A percentile compares a stretch with the other conserved stretches of the same genome.
Evolutionary conservation across 2,888 invertebrate genomes (phyloP).

Genomic region (Macaria notata): DNA sequence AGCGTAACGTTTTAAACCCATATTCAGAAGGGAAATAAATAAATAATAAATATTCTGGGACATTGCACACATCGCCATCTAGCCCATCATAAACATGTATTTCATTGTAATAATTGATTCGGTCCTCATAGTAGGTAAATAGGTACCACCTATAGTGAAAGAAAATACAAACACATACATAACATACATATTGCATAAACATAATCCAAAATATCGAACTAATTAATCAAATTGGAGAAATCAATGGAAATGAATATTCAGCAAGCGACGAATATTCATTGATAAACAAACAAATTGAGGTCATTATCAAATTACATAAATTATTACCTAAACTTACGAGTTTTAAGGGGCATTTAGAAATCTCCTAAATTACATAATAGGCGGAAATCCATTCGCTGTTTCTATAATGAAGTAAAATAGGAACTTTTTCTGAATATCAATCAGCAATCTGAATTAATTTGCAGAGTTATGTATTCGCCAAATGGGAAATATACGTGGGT

Average conservation of each 20-base stretch:
- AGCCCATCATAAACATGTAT: no score
- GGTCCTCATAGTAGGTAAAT: no score
- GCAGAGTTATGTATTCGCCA: no score
- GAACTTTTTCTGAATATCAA: slow-evolving; percentile 10
- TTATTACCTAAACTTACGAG: slow-evolving; percentile 8
- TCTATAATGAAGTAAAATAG: slow-evolving; percentile 19
- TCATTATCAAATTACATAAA: slow-evolving; percentile 20
- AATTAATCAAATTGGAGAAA: slow-evolving; percentile 9
- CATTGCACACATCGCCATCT: no score
- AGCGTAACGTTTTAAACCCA: no score
- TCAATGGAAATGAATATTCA: slow-evolving; percentile 7
- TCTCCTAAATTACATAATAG: slow-evolving; percentile 12
- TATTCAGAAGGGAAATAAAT: no score
- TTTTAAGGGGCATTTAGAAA: slow-evolving; percentile 12
- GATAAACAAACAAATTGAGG: slow-evolving; percentile 3
- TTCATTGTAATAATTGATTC: no score
- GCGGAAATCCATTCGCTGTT: slow-evolving; percentile 14
- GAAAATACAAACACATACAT: no score
- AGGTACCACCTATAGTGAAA: no score
- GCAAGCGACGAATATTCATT: not conserved
- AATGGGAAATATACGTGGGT: no score
- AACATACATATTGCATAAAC: no score
- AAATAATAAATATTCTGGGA: no score
- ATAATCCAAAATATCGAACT: not conserved
- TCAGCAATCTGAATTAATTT: slow-evolving; percentile 11